Conservation (phyloP, 30 jellyfish, hydroid and myxozoan species). For the Pseudorhiza aurosa region DNA sequence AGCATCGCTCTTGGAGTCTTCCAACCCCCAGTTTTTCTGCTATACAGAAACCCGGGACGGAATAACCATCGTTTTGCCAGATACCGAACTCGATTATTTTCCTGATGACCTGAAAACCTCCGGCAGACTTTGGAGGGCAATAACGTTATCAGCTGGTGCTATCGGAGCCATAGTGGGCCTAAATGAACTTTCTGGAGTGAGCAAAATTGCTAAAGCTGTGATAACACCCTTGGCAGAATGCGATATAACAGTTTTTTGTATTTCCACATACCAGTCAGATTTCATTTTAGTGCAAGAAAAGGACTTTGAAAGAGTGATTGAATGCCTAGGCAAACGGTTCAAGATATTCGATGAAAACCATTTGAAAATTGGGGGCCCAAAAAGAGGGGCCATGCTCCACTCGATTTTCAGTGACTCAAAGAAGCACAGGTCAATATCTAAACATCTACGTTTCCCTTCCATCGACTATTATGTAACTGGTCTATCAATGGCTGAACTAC, state of each 20-base stretch:
- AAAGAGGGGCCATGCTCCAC: conserved; percentile 41
- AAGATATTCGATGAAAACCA: conserved; percentile 93
- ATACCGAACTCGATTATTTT: conserved; percentile 4
- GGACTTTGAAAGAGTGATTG: conserved; percentile 61
- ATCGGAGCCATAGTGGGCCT: conserved; percentile 91
- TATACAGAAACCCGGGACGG: conserved; percentile 54
- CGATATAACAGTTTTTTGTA: conserved; percentile 89
- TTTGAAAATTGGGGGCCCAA: conserved; percentile 63
- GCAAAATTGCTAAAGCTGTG: conserved; percentile 93
- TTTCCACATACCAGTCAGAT: conserved; percentile 98
- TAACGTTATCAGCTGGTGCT: conserved; percentile 99
- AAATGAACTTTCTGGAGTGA: conserved; percentile 84
- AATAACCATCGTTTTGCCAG: conserved; percentile 48
- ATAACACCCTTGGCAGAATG: conserved; percentile 96
- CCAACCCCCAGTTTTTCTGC: conserved; percentile 65
- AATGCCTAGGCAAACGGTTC: conserved; percentile 72
- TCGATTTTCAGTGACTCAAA: conserved; percentile 19
- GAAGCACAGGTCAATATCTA: conserved; percentile 4
- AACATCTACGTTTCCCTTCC: conserved; percentile 23
- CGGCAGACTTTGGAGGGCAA: conserved; percentile 86
- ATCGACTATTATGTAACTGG: conserved; percentile 85
- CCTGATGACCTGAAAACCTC: conserved; percentile 56
- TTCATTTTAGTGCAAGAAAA: conserved; percentile 89
- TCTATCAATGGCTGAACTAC: conserved; percentile 68
- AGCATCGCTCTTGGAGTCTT: conserved; percentile 25